phyloP scores from a whole-genome alignment of 2,888 invertebrate species.

The Deroplatys truncata region DNA sequence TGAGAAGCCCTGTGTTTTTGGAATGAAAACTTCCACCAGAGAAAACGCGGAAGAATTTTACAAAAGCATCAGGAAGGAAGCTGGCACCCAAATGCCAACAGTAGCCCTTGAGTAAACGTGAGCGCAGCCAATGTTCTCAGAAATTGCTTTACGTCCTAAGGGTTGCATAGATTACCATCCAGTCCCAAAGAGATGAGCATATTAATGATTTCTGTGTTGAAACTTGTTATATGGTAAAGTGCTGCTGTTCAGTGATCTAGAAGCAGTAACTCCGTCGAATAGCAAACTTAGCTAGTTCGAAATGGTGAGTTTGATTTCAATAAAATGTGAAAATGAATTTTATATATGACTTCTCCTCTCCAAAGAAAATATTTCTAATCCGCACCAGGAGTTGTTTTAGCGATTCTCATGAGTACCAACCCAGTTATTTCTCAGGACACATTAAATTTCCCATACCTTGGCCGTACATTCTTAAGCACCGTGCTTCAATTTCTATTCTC shows the following conservation, averaged over 20 bases:
- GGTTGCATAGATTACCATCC: not conserved
- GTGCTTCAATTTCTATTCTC: too few relatives aligned
- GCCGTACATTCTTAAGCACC: too few relatives aligned
- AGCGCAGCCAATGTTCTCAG: not conserved
- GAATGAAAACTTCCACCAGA: not conserved
- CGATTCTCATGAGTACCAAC: too few relatives aligned
- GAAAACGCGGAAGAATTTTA: not conserved
- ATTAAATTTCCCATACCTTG: too few relatives aligned
- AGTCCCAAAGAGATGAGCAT: not conserved
- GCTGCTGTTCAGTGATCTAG: not conserved
- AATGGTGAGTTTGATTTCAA: too few relatives aligned
- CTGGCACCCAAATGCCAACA: not conserved
- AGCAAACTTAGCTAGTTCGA: too few relatives aligned
- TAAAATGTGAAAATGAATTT: too few relatives aligned
- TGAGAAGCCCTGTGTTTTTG: not conserved
- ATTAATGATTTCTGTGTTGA: not conserved
- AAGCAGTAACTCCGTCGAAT: too few relatives aligned
- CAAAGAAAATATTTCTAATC: too few relatives aligned
- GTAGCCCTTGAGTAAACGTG: not conserved
- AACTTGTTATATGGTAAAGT: not conserved
- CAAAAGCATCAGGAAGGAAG: not conserved
- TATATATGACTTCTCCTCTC: too few relatives aligned
- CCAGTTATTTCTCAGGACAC: too few relatives aligned
- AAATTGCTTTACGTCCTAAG: not conserved
- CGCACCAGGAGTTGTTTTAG: too few relatives aligned